Conservation (phyloP, 2,113 vertebrate genomes). For the Chloropsis hardwickii region DNA sequence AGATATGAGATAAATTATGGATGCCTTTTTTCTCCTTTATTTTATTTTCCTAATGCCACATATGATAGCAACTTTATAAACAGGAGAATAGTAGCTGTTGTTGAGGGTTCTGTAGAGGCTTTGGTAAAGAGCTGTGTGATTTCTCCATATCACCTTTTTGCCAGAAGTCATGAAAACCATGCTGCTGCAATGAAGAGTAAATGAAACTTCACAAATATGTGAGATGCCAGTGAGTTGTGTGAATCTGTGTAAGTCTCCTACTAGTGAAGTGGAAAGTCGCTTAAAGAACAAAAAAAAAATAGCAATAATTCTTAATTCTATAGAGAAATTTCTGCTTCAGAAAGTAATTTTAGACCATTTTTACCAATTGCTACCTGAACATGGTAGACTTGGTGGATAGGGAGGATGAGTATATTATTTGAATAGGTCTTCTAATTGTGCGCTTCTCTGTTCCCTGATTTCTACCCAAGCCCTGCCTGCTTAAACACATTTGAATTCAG, state of each 20-base stretch:
- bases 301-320: background rate
- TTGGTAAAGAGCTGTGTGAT: background rate
- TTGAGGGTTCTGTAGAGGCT: background rate
- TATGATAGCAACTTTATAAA: background rate
- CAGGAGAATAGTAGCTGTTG: background rate
- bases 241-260: background rate
- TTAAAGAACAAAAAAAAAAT: background rate
- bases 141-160: background rate
- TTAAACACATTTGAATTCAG: background rate
- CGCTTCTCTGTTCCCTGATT: background rate
- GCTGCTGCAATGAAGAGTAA: background rate
- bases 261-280: background rate
- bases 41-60: background rate
- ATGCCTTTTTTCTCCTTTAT: fast-evolving
- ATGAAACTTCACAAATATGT: background rate
- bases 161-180: background rate
- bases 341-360: background rate
- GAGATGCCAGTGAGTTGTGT: background rate
- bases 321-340: background rate
- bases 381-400: fast-evolving
- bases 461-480: background rate
- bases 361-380: background rate
- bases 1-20: background rate
- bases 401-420: background rate
- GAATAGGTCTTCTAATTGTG: background rate